Conservation (phyloP, 2,113 vertebrate genomes). For the Mus spicilegus region DNA sequence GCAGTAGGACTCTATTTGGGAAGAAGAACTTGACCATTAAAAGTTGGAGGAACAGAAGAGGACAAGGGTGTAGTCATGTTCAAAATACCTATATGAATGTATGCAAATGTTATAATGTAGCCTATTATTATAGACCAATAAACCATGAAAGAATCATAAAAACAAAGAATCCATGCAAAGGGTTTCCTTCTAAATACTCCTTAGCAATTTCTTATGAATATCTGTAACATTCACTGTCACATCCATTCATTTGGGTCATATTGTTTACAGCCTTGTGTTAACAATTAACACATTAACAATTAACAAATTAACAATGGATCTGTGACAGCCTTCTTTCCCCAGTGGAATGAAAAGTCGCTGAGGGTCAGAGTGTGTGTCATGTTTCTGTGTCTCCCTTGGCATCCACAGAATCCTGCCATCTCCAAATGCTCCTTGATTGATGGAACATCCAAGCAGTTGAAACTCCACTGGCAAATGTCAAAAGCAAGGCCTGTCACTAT, state of each 20-base stretch:
- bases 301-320: conserved; percentile 11
- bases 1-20: neutral
- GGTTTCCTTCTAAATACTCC: neutral
- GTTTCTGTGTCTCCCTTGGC: neutral
- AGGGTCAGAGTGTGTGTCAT: neutral
- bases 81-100: neutral
- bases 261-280: neutral
- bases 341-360: neutral
- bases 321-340: neutral
- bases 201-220: neutral
- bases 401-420: neutral
- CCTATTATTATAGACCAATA: neutral
- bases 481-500: neutral
- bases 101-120: neutral
- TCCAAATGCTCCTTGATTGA: conserved; percentile 22
- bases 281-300: neutral
- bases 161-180: neutral
- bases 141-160: neutral
- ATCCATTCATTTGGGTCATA: neutral
- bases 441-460: neutral
- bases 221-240: neutral
- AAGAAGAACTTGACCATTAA: neutral
- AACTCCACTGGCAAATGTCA: neutral
- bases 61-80: no score
- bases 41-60: neutral